Evolutionary conservation across 2,888 invertebrate genomes (phyloP), one percentile per base, ranked within the genome.

Genomic region (Mantis religiosa): DNA sequence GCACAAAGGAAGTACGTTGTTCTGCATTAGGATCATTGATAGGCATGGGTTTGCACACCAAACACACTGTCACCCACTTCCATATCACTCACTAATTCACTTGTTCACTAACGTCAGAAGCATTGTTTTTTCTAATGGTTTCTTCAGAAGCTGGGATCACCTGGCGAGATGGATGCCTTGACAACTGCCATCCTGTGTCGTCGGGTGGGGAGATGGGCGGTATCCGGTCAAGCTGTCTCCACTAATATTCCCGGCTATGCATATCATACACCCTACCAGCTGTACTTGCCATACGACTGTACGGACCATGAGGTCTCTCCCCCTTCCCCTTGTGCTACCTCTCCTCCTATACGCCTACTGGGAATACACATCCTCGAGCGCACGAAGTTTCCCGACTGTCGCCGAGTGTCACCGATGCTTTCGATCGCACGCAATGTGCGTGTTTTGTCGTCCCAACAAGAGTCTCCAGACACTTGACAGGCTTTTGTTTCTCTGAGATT

Each of bases 21-120:
- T 89, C 83, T 90, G 90, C 90, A 90, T 90, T 82, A 90, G 90
- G 88, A 90, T 88, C 90, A 90, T 90, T 88, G 89, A 89, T 87
- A 82, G 82, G 34, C 87, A 87, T 87, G 82, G 81, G 87, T 84
- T 84, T 25, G 54, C 25, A 71, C 54, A 71, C 54, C 54, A 71
- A 71, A 71, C 54, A 71, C 54, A 71, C 54, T 71, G 54, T 71
- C 54, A 71, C 54, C 54, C 54, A 71, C 54, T 71, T 71, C 54
- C 54, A 71, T 71, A 20, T 15, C 54, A 71, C 54, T 71, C 54
- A 71, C 54, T 71, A 25, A 41, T 41, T 41, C 54, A 71, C 54
- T 71, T 25, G 54, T 71, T 71, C 54, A 71, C 54, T 71, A 71
- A 25, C 54, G 54, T 20, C 20, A 71, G 20, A 6, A 71, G 54